Evolutionary conservation across 1,140 invertebrate species (phyloP).

Genomic region (Neodiprion fabricii): DNA sequence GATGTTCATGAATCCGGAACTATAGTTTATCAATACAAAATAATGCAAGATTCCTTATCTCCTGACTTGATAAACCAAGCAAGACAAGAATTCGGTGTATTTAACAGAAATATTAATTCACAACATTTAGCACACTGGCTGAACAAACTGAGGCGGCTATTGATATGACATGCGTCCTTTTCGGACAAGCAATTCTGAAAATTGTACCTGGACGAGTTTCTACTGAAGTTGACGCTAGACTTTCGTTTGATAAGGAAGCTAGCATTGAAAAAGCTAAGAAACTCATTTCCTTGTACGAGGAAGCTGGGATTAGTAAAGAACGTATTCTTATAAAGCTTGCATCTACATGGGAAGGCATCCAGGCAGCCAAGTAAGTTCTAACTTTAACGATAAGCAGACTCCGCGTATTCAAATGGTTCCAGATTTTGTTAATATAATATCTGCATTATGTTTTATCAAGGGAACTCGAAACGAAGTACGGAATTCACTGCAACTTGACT

Average conservation of each 20-base stretch:
- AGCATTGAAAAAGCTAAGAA: conserved; percentile 90
- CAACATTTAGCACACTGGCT: conserved; percentile 65
- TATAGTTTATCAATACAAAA: not conserved
- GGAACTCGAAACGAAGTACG: conserved; percentile 88
- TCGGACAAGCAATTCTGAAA: conserved; percentile 97
- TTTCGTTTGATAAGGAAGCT: conserved; percentile 93
- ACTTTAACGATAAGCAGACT: not conserved
- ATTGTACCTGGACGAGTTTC: conserved; percentile 98
- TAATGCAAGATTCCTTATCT: not conserved
- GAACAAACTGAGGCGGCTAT: conserved; percentile 83
- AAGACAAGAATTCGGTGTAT: not conserved
- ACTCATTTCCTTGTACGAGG: conserved; percentile 89
- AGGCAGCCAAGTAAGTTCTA: conserved; percentile 85
- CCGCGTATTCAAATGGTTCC: conserved; percentile 14
- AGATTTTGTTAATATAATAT: too few relatives aligned
- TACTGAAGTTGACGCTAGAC: conserved; percentile 97
- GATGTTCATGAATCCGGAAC: too few relatives aligned
- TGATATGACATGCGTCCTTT: conserved; percentile 94
- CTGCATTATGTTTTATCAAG: conserved; percentile 61
- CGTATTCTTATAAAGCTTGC: conserved; percentile 96
- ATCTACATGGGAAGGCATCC: conserved; percentile 99
- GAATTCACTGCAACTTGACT: conserved; percentile 98
- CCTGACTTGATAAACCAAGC: not conserved
- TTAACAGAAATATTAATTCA: conserved; percentile 22
- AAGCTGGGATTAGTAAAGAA: conserved; percentile 89